These are phyloP conservation scores for Lordiphosa andalusiaca DNA, from an alignment of 2,888 invertebrate species.

Conservation along the genomic window DNA sequence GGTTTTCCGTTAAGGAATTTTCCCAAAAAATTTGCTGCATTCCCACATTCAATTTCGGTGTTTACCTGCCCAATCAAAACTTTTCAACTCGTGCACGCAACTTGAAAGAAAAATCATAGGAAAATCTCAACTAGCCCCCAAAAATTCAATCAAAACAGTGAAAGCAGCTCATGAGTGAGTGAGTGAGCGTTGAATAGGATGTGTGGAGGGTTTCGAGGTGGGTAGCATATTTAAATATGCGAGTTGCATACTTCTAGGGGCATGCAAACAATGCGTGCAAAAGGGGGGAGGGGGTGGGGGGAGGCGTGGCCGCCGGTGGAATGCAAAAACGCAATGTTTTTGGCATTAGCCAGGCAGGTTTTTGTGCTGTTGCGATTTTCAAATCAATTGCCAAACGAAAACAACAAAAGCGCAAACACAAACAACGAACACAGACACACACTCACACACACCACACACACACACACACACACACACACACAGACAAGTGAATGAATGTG, in stretches of 20 bases:
- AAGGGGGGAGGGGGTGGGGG: neutral
- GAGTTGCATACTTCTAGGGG: slow-evolving; percentile 57
- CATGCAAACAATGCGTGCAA: slow-evolving; percentile 47
- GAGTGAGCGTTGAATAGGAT: slow-evolving; percentile 1
- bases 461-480: slow-evolving; percentile 11
- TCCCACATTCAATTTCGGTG: too few relatives aligned
- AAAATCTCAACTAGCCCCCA: slow-evolving; percentile 13
- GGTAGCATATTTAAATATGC: slow-evolving; percentile 52
- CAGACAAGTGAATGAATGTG: slow-evolving; percentile 16
- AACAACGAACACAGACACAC: slow-evolving; percentile 19
- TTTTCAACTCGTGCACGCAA: slow-evolving; percentile 20
- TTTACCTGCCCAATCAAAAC: slow-evolving; percentile 13
- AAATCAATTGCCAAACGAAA: slow-evolving; percentile 66
- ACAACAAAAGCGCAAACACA: slow-evolving; percentile 69
- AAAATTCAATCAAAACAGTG: slow-evolving; percentile 26
- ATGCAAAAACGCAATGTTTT: slow-evolving; percentile 35
- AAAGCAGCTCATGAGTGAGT: neutral
- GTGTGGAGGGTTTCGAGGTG: too few relatives aligned
- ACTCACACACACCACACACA: slow-evolving; percentile 7
- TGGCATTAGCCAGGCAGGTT: slow-evolving; percentile 47
- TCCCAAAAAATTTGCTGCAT: too few relatives aligned
- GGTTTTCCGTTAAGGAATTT: too few relatives aligned
- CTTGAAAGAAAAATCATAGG: neutral
- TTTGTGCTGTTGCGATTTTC: slow-evolving; percentile 57
- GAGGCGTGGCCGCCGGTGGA: neutral